phyloP scores from a whole-genome alignment of 2,797 vertebrate genomes.

The Glyptemys insculpta region DNA sequence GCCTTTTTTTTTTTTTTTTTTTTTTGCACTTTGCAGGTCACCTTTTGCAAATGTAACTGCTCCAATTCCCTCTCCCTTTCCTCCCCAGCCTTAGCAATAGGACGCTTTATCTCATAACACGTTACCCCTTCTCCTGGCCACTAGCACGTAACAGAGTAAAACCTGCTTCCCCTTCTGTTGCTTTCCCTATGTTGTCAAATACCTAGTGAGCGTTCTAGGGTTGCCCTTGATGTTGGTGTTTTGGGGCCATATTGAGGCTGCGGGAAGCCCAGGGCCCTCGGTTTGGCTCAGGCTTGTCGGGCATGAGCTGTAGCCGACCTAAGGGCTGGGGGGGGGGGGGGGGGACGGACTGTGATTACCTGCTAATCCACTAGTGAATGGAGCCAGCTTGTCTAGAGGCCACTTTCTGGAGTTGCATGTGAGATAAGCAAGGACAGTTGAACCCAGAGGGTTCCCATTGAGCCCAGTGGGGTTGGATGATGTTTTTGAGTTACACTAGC shows the following conservation, averaged over 20 bases:
- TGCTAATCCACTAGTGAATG: background rate
- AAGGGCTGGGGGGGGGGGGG: no score
- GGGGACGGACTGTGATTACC: accelerated
- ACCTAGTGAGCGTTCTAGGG: background rate
- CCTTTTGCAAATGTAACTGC: background rate
- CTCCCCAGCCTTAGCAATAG: background rate
- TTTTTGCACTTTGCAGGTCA: background rate
- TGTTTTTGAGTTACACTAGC: background rate
- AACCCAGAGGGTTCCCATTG: no score
- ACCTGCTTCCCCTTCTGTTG: background rate
- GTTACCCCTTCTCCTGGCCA: no score
- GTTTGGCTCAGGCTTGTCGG: background rate
- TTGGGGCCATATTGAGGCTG: background rate
- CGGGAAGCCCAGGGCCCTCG: background rate
- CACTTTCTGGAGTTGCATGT: background rate
- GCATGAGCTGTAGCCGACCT: background rate
- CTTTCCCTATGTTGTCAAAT: background rate
- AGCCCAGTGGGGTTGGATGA: background rate
- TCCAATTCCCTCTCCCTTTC: background rate
- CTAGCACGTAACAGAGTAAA: background rate
- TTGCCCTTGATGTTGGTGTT: background rate
- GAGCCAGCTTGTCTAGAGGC: background rate
- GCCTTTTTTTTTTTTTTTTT: no score
- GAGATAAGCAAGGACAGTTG: background rate
- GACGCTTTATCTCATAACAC: background rate